Base-by-base conservation (phyloP, 1,140 invertebrate species). In the Chlorops oryzae region DNA sequence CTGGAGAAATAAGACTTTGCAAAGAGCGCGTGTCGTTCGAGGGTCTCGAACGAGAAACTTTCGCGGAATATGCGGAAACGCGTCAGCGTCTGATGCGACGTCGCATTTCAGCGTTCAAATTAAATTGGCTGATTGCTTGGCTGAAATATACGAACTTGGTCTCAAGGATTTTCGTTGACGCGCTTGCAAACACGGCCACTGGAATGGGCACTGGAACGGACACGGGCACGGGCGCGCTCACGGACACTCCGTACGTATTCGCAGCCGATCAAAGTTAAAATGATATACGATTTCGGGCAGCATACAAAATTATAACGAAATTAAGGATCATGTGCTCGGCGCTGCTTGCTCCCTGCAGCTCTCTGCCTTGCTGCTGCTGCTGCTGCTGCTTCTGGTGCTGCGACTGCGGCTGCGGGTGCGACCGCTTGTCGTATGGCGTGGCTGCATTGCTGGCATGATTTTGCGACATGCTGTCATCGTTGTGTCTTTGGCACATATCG, bases 231-330 rank as follows among this genome's bases (percentile, higher is more conserved):
- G 23, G 13, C 28, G 24, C 15, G 37, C 18, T 32, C 25, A 37
- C 17, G 32, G n/a, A n/a, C 10, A 40, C 39, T 50, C 55, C 56
- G 61, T 69, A 70, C 66, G 62, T 67, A 70, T 67, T 68, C 67
- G 61, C 67, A 61, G 67, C 63, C 67, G 67, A 70, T 70, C 67
- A 70, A 68, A 70, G 61, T 70, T 68, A 68, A 70, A 70, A 70
- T 70, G 67, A 70, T 70, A 69, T 70, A 67, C 62, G 58, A 69
- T 69, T 69, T 63, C 62, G 63, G 55, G 52, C 65, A 69, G 63
- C 65, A 65, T 64, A 64, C 59, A 69, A 69, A 70, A 70, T 63
- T 65, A 70, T 70, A 70, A 70, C 67, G 61, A 70, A 70, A 70
- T 70, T 70, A 70, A 70, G 67, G 67, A 70, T 70, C 67, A 70